These are phyloP conservation scores for Eulemur rubriventer DNA, from an alignment of 2,797 vertebrate genomes.

Conservation along the genomic window DNA sequence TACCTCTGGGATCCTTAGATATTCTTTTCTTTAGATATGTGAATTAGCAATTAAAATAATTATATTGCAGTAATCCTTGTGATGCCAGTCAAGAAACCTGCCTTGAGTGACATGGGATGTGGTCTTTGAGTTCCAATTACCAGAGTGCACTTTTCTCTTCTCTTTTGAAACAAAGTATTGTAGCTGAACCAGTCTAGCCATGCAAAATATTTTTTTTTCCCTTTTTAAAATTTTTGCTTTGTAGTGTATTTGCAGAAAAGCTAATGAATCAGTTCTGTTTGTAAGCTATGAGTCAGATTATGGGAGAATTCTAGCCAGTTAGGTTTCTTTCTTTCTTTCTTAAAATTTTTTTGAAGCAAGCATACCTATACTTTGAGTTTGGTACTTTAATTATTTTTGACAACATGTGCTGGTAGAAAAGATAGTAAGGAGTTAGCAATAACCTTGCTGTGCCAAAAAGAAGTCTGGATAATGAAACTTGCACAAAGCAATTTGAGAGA, in stretches of 20 bases:
- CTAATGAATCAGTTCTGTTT: slow-evolving; percentile 1
- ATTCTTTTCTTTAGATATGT: slow-evolving; percentile 47
- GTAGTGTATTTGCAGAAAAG: neutral
- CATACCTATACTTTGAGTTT: neutral
- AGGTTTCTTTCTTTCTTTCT: neutral
- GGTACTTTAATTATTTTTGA: neutral
- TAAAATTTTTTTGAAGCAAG: neutral
- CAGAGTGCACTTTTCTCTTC: neutral
- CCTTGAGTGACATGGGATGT: neutral
- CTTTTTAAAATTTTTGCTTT: slow-evolving; percentile 21
- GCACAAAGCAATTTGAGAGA: neutral
- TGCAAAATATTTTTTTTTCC: neutral
- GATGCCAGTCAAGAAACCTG: slow-evolving; percentile 18
- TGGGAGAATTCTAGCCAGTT: neutral
- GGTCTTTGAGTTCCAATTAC: slow-evolving; percentile 55
- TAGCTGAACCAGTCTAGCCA: neutral
- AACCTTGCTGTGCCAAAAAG: neutral
- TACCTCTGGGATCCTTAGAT: neutral
- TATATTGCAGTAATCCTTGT: neutral
- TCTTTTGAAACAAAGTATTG: neutral
- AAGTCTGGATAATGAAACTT: neutral
- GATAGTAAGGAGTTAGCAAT: neutral
- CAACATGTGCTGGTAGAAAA: neutral
- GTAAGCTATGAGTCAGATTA: neutral
- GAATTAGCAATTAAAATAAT: slow-evolving; percentile 69